Conservation (phyloP, 1,140 invertebrate genomes). For the Vollenhovia emeryi region DNA sequence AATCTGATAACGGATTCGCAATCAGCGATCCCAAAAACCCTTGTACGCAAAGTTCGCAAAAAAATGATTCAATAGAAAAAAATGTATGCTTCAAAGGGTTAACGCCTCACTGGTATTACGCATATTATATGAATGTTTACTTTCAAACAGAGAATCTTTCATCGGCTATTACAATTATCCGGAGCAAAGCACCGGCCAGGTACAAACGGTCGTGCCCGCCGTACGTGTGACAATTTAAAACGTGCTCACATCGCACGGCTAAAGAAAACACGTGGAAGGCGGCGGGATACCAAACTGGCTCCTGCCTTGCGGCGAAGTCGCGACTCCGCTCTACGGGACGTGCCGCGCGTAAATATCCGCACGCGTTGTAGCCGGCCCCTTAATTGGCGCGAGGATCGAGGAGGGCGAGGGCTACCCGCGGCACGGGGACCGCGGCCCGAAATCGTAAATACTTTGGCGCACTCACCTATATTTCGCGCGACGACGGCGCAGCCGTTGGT, state of each 20-base stretch:
- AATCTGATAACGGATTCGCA: no score
- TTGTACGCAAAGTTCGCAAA: no score
- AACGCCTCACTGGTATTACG: background rate
- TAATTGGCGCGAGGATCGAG: constrained; percentile 66
- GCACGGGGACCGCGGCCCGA: constrained; percentile 54
- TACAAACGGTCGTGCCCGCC: background rate
- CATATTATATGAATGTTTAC: background rate
- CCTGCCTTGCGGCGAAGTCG: constrained; percentile 41
- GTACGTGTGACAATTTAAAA: constrained; percentile 40
- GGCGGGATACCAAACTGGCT: constrained; percentile 52
- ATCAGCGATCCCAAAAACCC: no score
- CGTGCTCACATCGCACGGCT: constrained; percentile 23
- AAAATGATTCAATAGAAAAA: no score
- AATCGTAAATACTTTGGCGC: constrained; percentile 68
- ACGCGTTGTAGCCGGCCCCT: constrained; percentile 55
- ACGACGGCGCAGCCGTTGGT: constrained; percentile 81
- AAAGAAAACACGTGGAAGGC: constrained; percentile 43
- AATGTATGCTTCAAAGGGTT: no score
- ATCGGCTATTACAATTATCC: constrained; percentile 11
- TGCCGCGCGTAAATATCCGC: constrained; percentile 64
- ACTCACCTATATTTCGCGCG: constrained; percentile 83
- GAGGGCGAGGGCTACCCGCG: constrained; percentile 13
- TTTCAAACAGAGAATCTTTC: background rate
- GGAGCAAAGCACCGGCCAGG: background rate
- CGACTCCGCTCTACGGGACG: constrained; percentile 21